Base-by-base conservation (phyloP, 2,797 vertebrate genomes). In the Acanthiza pusilla region DNA sequence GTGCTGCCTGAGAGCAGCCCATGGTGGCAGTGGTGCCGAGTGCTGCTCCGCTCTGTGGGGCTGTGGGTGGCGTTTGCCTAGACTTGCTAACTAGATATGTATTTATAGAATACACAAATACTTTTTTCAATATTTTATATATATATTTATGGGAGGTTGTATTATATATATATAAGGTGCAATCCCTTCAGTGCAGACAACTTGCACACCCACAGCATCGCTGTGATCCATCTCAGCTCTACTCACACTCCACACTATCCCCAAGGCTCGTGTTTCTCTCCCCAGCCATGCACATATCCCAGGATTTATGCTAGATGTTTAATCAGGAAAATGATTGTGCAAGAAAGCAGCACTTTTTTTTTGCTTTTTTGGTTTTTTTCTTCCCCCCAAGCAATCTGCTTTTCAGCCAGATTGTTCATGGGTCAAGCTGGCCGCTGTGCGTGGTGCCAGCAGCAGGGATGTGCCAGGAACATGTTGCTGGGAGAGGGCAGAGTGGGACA, bases 361-460 rank as follows among this genome's bases (percentile, higher is more conserved):
- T 17, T 8, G 1, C 1, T 2, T 38, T 50, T 23, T 40, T 10
- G 17, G 9, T 3, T 1, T 2, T 14, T 11, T 13, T 29, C 34
- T 12, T 12, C 4, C 32, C 32, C 13, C 18, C 50, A 75, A 0
- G 15, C 83, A 54, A 10, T 40, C 54, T 88, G 77, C 7, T 66
- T 78, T 81, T 51, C 80, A 75, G 61, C 51, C 74, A 76, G 43
- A 34, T 63, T 40, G 60, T n/a, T 76, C 73, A 4, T 21, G 65
- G 68, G 79, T 65, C 79, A 63, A 74, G 77, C 89, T 96, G 89
- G 51, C 43, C 66, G 26, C 1, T 0, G 0, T 57, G 73, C 13
- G 0, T 3, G 30, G 42, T 94, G 71, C 86, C 91, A 93, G 84
- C 51, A 60, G 80, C 26, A 22, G 63, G 67, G 30, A 58, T 15